A percentile compares a stretch with the other conserved stretches of the same genome.
Conservation (phyloP, 2,888 invertebrate genomes). For the Pachliopta kotzebuea region DNA sequence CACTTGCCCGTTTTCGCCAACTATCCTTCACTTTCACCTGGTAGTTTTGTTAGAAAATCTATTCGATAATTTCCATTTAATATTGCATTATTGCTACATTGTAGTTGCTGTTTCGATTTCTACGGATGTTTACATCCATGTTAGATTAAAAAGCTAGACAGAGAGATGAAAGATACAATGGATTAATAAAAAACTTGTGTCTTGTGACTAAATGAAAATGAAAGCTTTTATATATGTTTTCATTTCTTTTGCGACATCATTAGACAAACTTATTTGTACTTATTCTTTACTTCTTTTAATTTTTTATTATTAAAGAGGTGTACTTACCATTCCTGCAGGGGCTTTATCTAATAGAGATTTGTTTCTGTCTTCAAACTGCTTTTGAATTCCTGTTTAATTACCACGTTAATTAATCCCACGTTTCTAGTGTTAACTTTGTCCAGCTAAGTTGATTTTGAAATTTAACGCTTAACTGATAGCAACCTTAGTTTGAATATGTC, state of each 20-base stretch:
- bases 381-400: slow-evolving; percentile 47
- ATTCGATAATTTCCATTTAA: slow-evolving; percentile 25
- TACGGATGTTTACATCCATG: background rate
- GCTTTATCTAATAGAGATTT: slow-evolving; percentile 50
- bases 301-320: too few species aligned
- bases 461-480: slow-evolving; percentile 28
- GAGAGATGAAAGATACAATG: background rate
- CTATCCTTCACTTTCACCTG: slow-evolving; percentile 50
- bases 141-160: background rate
- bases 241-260: background rate
- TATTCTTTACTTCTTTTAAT: too few species aligned
- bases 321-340: slow-evolving; percentile 40
- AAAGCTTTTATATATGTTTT: background rate
- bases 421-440: slow-evolving; percentile 32
- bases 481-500: slow-evolving; percentile 20
- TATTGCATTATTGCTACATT: slow-evolving; percentile 7
- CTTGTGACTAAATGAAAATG: background rate
- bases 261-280: too few species aligned
- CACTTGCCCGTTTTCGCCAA: slow-evolving; percentile 44
- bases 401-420: slow-evolving; percentile 43
- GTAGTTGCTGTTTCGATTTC: slow-evolving; percentile 13
- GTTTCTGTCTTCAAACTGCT: slow-evolving; percentile 39
- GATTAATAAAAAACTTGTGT: background rate
- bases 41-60: slow-evolving; percentile 34
- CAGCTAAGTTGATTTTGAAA: slow-evolving; percentile 29